These are phyloP conservation scores for Drosophila nebulosa DNA, from an alignment of 1,140 invertebrate species.

Conservation along the genomic window DNA sequence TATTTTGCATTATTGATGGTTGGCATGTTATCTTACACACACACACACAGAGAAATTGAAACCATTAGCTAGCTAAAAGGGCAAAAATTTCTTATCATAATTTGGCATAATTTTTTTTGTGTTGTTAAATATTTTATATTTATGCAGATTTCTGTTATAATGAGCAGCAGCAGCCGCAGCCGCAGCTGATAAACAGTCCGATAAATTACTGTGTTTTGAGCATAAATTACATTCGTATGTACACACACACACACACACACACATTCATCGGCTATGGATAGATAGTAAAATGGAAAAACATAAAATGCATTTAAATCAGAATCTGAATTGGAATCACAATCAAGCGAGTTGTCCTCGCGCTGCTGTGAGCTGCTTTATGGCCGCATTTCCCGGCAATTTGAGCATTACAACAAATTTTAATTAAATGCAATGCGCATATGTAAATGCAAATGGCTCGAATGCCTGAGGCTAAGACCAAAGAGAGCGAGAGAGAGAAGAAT, in stretches of 20 bases:
- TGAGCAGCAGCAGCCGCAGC: constrained; percentile 55
- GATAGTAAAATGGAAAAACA: not conserved
- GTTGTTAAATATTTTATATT: constrained; percentile 38
- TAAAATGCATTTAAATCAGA: not conserved
- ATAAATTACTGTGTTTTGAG: constrained; percentile 70
- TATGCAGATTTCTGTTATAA: constrained; percentile 61
- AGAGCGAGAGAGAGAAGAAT: not conserved
- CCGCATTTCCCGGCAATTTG: constrained; percentile 50
- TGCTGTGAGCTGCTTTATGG: constrained; percentile 45
- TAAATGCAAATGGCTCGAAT: constrained; percentile 60
- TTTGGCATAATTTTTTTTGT: not conserved
- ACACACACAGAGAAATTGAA: constrained; percentile 5
- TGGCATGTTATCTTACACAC: constrained; percentile 4
- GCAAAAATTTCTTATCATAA: constrained; percentile 4
- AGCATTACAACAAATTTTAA: constrained; percentile 69
- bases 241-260: too few relatives aligned
- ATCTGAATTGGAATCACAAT: constrained; percentile 21
- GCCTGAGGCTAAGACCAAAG: constrained; percentile 11
- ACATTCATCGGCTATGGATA: too few relatives aligned
- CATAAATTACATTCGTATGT: constrained; percentile 50
- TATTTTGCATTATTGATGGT: not conserved
- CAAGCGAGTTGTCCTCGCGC: not conserved
- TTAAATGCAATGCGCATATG: constrained; percentile 72
- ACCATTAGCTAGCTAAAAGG: not conserved
- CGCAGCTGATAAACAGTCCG: constrained; percentile 67